These are phyloP conservation scores for Altica lythri DNA, from an alignment of 2,888 invertebrate genomes.

Conservation along the genomic window DNA sequence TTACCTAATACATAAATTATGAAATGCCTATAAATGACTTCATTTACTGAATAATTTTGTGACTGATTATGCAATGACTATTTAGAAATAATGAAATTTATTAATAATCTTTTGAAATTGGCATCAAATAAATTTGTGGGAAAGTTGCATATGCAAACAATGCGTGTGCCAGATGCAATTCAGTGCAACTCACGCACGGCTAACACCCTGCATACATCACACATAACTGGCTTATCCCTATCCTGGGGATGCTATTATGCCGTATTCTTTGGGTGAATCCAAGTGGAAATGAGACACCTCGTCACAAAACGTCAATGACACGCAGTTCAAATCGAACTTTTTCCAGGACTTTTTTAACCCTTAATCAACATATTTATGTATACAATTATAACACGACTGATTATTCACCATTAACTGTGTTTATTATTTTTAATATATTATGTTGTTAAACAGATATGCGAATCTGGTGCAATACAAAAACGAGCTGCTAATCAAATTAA, in stretches of 20 bases:
- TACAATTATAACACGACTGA: no score
- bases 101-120: no score
- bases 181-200: slow-evolving; percentile 42
- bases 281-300: slow-evolving; percentile 58
- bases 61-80: slow-evolving; percentile 19
- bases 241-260: slow-evolving; percentile 53
- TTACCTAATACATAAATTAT: no score
- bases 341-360: slow-evolving; percentile 27
- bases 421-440: no score
- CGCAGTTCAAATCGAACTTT: slow-evolving; percentile 37
- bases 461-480: no score
- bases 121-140: slow-evolving; percentile 48
- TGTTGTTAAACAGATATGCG: no score
- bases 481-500: no score
- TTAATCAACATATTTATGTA: no score
- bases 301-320: slow-evolving; percentile 53
- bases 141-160: slow-evolving; percentile 54
- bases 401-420: no score
- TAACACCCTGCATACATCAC: slow-evolving; percentile 41
- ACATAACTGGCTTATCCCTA: slow-evolving; percentile 54
- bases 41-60: no score
- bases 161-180: slow-evolving; percentile 55
- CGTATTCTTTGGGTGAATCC: slow-evolving; percentile 57
- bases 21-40: no score
- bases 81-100: slow-evolving; percentile 27